Base-by-base conservation (phyloP, 2,113 vertebrate species). In the Poeciliopsis turrubarensis region DNA sequence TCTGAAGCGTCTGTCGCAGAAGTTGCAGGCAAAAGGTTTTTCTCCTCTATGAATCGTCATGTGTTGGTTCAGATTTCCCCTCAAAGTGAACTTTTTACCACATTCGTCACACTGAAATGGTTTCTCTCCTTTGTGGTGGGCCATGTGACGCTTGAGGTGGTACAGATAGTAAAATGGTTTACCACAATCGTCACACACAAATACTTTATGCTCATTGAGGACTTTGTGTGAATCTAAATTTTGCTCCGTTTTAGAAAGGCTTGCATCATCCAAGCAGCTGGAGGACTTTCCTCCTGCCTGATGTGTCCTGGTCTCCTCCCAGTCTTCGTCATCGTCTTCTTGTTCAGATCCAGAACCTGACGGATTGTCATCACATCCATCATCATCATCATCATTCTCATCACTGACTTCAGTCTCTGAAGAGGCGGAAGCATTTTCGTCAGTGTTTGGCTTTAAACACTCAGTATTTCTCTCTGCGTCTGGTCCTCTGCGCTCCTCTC, bases 31-130 rank as follows among this genome's bases (percentile, higher is more conserved):
- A 26, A 76, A 76, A 57, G 51, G 51, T 57, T 76, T 76, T 25
- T 68, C 65, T 0, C 73, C 73, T 47, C 57, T 75, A 66, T 75
- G 73, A 26, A 75, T 65, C 17, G 29, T 75, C 65, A 68, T 68
- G 73, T 75, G 73, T 25, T 37, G 57, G 60, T 68, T 61, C n/a
- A 75, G 65, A 17, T 75, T 54, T n/a, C 32, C 60, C 27, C 60
- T 68, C n/a, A 39, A 57, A 9, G 39, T 68, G 60, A 75, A 75
- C 1, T 15, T 60, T 68, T 75, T 75, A 4, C 54, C 65, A 12
- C 73, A 75, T 11, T 60, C 37, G 2, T 65, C 75, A 70, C 67
- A 77, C 13, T 71, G 39, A 67, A 77, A 70, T 0, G 67, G 67
- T 37, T 54, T 70, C 51, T 77, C 68, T 41, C 39, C 61, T 30